Base-by-base conservation (phyloP, 2,888 invertebrate species). In the Chalcis sispes region DNA sequence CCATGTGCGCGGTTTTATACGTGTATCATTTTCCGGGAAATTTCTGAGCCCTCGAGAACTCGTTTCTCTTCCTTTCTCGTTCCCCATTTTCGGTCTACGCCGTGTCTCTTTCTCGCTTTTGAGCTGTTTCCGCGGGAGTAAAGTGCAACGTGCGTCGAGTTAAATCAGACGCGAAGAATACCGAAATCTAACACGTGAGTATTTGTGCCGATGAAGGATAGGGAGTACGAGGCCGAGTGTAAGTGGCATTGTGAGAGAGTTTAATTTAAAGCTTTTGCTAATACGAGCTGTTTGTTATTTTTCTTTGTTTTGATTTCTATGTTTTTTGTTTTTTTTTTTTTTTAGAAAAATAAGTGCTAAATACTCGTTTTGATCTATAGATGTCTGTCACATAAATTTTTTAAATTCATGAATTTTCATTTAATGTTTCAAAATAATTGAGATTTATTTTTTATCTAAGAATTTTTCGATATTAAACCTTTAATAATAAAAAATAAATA, bases 191-290 rank as follows among this genome's bases (percentile, higher is more conserved):
- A 61, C 67, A 61, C 66, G 40, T 61, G 59, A 59, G 59, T 20
- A 56, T 75, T 59, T 59, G 32, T 32, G 59, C 71, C 65, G 71
- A 75, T 75, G 65, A 65, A 65, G 36, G 20, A 29, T n/a, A 48
- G 52, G 18, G 29, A 27, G 18, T 18, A n/a, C n/a, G n/a, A n/a
- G n/a, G n/a, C n/a, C 18, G 54, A n/a, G 15, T 8, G 29, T 5
- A 18, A 18, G 15, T 23, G 48, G 59, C 46, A 67, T 67, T 74
- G 54, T 74, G 20, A 48, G 32, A 13, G 10, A 61, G 29, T 61
- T 61, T 74, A 74, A 74, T 74, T 74, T 74, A 61, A 46, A 25
- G 29, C 65, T 65, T 65, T 13, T 29, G 20, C 32, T 72, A 18
- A 54, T 59, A 18, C 29, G 50, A 20, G 46, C 32, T 48, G 20